phyloP scores from a whole-genome alignment of 30 jellyfish, hydroid and myxozoan species.

The Aurelia aurita region DNA sequence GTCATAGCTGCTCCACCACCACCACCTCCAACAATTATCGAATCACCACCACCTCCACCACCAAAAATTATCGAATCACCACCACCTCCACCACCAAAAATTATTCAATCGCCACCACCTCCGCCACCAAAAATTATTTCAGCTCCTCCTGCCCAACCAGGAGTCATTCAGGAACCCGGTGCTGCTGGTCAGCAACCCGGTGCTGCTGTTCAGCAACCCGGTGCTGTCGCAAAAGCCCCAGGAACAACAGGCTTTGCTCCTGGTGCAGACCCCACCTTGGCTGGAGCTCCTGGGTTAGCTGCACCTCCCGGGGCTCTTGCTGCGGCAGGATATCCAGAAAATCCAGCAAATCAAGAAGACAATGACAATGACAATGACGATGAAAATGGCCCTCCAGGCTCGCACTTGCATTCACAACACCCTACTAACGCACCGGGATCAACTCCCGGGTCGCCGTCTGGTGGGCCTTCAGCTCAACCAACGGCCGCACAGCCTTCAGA shows the following conservation, averaged over 20 bases:
- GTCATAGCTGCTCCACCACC: slow-evolving; percentile 34
- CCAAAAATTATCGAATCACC: slow-evolving; percentile 18
- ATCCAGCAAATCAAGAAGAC: too few species aligned
- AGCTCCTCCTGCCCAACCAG: too few species aligned
- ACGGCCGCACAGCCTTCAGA: slow-evolving; percentile 48
- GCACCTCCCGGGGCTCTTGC: slow-evolving; percentile 32
- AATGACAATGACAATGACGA: too few species aligned
- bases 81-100: slow-evolving; percentile 23
- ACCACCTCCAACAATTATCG: slow-evolving; percentile 57
- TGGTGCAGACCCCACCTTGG: slow-evolving; percentile 16
- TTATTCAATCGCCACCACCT: neutral
- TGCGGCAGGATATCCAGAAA: neutral
- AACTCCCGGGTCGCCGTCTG: slow-evolving; percentile 42
- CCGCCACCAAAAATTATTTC: neutral
- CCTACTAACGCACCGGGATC: slow-evolving; percentile 5
- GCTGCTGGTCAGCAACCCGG: slow-evolving; percentile 33
- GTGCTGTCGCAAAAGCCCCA: too few species aligned
- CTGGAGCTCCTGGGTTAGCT: slow-evolving; percentile 28
- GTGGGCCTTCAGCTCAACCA: neutral
- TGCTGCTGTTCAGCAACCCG: slow-evolving; percentile 31
- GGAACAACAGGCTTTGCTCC: slow-evolving; percentile 7
- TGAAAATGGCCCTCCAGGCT: slow-evolving; percentile 5
- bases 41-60: slow-evolving; percentile 50
- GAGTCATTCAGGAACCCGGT: slow-evolving; percentile 17
- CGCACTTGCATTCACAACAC: slow-evolving; percentile 5